Evolutionary conservation across 2,797 vertebrate genomes (phyloP), one percentile per base, ranked within the genome.

Genomic region (Sebastes alutus): DNA sequence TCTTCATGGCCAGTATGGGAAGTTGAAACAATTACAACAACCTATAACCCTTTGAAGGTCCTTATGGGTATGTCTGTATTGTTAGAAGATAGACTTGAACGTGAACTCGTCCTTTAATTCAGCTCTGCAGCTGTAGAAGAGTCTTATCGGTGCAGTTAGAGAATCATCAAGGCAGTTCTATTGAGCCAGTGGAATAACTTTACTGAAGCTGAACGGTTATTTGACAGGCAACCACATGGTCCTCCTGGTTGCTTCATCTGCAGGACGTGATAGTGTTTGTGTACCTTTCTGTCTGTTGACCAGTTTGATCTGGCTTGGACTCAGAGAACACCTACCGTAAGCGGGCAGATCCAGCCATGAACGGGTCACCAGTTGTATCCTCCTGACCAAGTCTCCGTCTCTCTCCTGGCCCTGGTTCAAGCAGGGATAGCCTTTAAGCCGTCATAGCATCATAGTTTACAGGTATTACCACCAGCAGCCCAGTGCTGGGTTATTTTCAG

Each of bases 401-500:
- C 38, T 3, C n/a, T 55, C 27, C n/a, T 72, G 77, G 65, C 16
- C 1, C 25, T 35, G 69, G 29, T 69, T 33, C 52, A 79, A 30
- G 63, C 55, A 54, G 70, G 7, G 70, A 71, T 23, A 27, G 77
- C n/a, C 76, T 81, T 54, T 69, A 61, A 66, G 73, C 18, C 58
- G 29, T 61, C 66, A 65, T 63, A 59, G 73, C 76, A 72, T 86
- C 64, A 46, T 52, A 62, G 81, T 76, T 86, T 32, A 14, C 77
- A 84, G 88, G 78, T 75, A 80, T 79, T 74, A 76, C 69, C 77
- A 32, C 3, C 33, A 38, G 64, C 55, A 67, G 54, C 54, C 27
- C 18, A 1, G 49, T 61, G 70, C 32, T 18, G 82, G 86, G 91
- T 91, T 95, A 94, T 95, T 95, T 94, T 90, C 79, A 92, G 94